phyloP scores from a whole-genome alignment of 1,140 invertebrate genomes.

The Notospermus geniculatus region DNA sequence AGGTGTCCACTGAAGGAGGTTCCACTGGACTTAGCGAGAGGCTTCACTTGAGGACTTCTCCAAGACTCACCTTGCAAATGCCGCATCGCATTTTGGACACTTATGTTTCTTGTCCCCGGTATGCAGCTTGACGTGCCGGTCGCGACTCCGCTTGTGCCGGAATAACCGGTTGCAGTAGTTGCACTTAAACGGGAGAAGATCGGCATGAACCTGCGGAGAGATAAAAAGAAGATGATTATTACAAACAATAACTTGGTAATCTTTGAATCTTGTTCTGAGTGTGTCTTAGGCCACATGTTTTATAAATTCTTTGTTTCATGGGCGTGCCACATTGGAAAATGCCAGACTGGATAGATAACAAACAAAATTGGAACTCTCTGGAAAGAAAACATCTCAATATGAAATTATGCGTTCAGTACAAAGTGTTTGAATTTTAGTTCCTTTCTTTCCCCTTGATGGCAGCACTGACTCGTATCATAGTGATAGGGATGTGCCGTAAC shows the following conservation, averaged over 20 bases:
- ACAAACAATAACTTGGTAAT: not conserved
- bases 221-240: not conserved
- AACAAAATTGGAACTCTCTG: too few relatives aligned
- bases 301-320: not conserved
- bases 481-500: too few relatives aligned
- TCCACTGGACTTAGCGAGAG: too few relatives aligned
- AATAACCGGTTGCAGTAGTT: conserved; percentile 88
- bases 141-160: conserved; percentile 90
- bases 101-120: conserved; percentile 92
- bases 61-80: conserved; percentile 79
- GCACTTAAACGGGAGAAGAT: conserved; percentile 49
- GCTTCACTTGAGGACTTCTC: too few relatives aligned
- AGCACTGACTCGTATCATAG: too few relatives aligned
- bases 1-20: too few relatives aligned
- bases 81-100: conserved; percentile 85
- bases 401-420: too few relatives aligned
- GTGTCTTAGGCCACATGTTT: not conserved
- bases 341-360: too few relatives aligned
- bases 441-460: too few relatives aligned
- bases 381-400: too few relatives aligned
- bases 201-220: conserved; percentile 66
- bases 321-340: not conserved
- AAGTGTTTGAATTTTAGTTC: too few relatives aligned
- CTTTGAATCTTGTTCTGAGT: not conserved
- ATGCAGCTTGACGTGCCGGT: conserved; percentile 92